phyloP scores from a whole-genome alignment of 1,140 invertebrate genomes.

The Heliconius eleuchia region DNA sequence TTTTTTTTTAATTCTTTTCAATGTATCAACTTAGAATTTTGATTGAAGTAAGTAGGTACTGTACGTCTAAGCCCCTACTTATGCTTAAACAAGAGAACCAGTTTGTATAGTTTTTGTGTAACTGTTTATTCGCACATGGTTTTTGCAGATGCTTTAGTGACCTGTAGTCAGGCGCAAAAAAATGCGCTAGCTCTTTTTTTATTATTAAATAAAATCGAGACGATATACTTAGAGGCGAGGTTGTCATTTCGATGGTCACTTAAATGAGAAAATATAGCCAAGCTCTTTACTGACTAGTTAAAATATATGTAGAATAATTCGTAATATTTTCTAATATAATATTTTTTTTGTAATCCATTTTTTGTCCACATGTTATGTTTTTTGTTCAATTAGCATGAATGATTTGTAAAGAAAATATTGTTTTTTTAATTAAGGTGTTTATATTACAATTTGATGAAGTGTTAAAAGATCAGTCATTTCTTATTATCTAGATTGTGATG shows the following conservation, averaged over 20 bases:
- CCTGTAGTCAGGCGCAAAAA: neutral
- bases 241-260: neutral
- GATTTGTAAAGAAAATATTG: neutral
- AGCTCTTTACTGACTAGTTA: neutral
- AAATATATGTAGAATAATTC: neutral
- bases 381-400: neutral
- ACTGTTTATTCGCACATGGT: conserved; percentile 8
- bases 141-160: conserved; percentile 5
- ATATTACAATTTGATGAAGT: no score
- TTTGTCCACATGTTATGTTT: neutral
- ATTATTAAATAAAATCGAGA: neutral
- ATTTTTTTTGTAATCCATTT: neutral
- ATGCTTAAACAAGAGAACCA: neutral
- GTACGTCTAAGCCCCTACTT: neutral
- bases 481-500: no score
- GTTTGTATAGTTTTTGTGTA: neutral
- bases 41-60: neutral
- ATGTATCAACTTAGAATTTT: conserved; percentile 1
- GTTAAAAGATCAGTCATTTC: no score
- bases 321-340: neutral
- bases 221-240: neutral
- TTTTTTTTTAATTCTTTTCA: neutral
- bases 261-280: neutral
- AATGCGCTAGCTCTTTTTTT: neutral
- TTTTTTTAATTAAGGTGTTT: no score